Percentiles rank a stretch among this genome's conserved stretches.
Evolutionary conservation across 37 sponge, comb jelly and placozoan genomes (phyloP).

Genomic region (Cliona cf. orientalis): DNA sequence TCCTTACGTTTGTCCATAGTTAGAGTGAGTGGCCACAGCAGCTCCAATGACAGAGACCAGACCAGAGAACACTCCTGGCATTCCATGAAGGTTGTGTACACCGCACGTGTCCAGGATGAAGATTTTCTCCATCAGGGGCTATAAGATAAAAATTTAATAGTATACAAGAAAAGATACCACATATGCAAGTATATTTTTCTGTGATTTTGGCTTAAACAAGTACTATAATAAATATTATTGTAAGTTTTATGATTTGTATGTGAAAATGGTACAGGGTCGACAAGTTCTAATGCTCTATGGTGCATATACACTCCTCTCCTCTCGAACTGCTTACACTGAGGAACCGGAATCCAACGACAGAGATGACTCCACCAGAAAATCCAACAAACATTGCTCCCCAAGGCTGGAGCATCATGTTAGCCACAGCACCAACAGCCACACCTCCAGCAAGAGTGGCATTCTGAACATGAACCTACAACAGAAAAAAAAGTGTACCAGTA

Average conservation of each 20-base stretch:
- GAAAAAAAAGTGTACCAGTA: too few species aligned
- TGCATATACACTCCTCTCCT: too few species aligned
- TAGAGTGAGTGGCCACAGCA: constrained; percentile 50
- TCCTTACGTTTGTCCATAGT: constrained; percentile 58
- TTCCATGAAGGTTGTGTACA: constrained; percentile 92
- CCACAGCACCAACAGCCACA: constrained; percentile 88
- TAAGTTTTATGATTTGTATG: too few species aligned
- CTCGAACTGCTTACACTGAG: constrained; percentile 72
- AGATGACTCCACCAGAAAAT: constrained; percentile 57
- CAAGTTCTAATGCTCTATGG: too few species aligned
- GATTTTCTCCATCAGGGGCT: constrained; percentile 74
- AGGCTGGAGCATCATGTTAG: constrained; percentile 79
- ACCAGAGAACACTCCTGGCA: constrained; percentile 92
- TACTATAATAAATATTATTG: too few species aligned
- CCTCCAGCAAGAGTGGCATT: constrained; percentile 98
- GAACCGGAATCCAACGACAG: constrained; percentile 78
- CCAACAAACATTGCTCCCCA: constrained; percentile 91
- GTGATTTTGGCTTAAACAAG: too few species aligned
- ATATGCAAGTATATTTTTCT: too few species aligned
- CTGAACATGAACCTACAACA: constrained; percentile 86
- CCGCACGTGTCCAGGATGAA: constrained; percentile 88
- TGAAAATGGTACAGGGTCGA: too few species aligned
- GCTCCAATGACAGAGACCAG: constrained; percentile 80
- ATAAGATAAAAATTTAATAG: too few species aligned
- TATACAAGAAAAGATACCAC: too few species aligned